These are phyloP conservation scores for Synergus japonicus DNA, from an alignment of 2,888 invertebrate species.

Conservation along the genomic window DNA sequence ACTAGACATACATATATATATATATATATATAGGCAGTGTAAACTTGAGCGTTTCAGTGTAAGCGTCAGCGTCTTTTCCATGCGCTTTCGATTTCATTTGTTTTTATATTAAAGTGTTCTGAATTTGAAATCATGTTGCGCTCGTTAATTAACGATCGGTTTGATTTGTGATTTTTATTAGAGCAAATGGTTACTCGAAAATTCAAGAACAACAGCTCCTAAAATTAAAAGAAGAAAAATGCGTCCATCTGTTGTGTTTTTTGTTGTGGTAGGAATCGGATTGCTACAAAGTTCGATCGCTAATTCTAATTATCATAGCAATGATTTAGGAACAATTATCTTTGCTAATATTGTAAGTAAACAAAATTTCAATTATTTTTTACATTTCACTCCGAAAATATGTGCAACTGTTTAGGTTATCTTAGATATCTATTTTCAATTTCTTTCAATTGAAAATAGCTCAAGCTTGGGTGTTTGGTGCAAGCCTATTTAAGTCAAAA, in stretches of 20 bases:
- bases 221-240: conserved; percentile 4
- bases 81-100: not conserved
- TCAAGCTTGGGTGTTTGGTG: not conserved
- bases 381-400: not conserved
- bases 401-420: conserved; percentile 6
- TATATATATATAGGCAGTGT: no score
- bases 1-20: no score
- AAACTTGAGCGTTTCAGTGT: no score
- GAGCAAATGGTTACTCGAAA: not conserved
- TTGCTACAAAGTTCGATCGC: conserved; percentile 12
- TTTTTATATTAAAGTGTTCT: not conserved
- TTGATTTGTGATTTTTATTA: not conserved
- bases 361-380: not conserved
- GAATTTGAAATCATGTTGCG: not conserved
- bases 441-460: no score
- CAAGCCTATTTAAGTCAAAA: not conserved
- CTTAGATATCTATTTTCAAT: not conserved
- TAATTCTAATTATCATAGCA: conserved; percentile 23
- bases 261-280: conserved; percentile 15
- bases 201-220: not conserved
- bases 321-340: conserved; percentile 65
- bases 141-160: not conserved
- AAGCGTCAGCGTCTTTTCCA: not conserved
- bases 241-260: conserved; percentile 1
- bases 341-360: conserved; percentile 74